phyloP scores from a whole-genome alignment of 2,113 vertebrate species.

The Dolichotis patagonum region DNA sequence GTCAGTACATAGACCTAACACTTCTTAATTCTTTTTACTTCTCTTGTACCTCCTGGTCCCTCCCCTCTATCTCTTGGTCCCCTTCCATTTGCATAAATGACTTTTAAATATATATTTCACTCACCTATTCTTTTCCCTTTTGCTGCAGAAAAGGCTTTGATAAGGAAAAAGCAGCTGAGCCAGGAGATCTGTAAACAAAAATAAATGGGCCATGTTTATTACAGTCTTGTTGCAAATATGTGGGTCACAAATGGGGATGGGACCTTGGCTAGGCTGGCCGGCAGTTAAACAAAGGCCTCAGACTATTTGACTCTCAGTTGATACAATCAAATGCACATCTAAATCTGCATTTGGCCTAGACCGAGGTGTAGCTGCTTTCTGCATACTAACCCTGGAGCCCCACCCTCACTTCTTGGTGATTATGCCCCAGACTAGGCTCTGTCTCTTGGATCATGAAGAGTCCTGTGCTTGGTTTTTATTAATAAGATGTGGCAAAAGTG shows the following conservation, averaged over 20 bases:
- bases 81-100: neutral
- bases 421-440: neutral
- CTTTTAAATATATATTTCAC: neutral
- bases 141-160: neutral
- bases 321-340: neutral
- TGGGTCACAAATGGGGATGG: neutral
- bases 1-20: neutral
- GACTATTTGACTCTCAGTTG: neutral
- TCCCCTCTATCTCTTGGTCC: neutral
- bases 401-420: neutral
- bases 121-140: constrained; percentile 17
- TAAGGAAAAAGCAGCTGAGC: constrained; percentile 8
- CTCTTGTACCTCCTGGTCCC: neutral
- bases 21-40: neutral
- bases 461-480: neutral
- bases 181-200: neutral
- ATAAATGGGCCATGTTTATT: neutral
- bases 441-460: neutral
- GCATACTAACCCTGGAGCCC: neutral
- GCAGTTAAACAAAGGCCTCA: neutral
- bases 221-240: neutral
- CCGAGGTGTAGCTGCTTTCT: neutral
- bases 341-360: neutral
- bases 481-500: neutral
- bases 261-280: neutral